Evolutionary conservation across 2,113 vertebrate species (phyloP).

Genomic region (Lanius ludovicianus): DNA sequence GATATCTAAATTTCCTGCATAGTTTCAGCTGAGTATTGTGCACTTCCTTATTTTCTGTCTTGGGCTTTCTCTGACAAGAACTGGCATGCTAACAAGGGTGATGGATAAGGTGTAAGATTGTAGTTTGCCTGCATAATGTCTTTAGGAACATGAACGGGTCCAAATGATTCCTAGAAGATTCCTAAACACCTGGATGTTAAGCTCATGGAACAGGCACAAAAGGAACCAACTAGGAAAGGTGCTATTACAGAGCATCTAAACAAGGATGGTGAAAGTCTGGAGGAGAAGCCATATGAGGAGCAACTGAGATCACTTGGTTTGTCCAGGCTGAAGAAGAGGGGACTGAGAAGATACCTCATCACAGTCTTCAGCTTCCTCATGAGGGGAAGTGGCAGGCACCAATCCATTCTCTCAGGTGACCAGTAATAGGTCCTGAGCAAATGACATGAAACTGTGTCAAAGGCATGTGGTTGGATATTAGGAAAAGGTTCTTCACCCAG

Average conservation of each 20-base stretch:
- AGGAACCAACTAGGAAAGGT: neutral
- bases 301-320: neutral
- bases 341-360: neutral
- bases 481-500: neutral
- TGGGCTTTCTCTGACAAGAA: neutral
- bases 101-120: neutral
- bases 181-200: neutral
- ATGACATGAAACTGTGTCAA: rapidly evolving
- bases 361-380: neutral
- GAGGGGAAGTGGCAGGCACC: neutral
- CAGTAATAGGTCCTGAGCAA: neutral
- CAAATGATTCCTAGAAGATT: neutral
- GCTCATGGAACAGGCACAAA: neutral
- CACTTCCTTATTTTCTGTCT: neutral
- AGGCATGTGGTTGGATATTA: neutral
- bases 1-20: neutral
- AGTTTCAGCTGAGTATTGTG: neutral
- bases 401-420: too few species aligned
- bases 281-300: neutral
- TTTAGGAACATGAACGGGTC: neutral
- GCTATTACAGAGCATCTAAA: neutral
- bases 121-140: neutral
- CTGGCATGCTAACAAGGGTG: neutral
- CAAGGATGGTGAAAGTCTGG: neutral
- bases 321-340: neutral